Conservation (phyloP, 1,140 invertebrate genomes). For the Zeugodacus cucurbitae region DNA sequence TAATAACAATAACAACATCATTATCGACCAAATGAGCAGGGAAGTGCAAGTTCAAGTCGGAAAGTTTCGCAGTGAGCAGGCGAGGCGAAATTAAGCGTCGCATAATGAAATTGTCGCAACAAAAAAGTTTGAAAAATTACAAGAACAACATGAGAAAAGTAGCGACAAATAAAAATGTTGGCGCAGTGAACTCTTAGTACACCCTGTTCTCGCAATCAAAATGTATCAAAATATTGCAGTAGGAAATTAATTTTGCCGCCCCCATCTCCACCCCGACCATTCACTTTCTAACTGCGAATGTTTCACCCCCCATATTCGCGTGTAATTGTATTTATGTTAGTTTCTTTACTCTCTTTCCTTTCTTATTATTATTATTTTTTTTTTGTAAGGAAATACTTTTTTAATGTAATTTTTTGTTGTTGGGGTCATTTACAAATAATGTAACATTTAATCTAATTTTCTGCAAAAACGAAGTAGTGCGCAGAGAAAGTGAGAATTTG, state of each 20-base stretch:
- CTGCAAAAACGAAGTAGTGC: not conserved
- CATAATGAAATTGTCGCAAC: not conserved
- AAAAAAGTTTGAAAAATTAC: not conserved
- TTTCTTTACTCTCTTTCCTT: not conserved
- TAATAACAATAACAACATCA: conserved; percentile 40
- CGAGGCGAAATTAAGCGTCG: conserved; percentile 30
- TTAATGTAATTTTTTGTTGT: conserved; percentile 15
- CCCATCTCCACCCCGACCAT: not conserved
- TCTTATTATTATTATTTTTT: not conserved
- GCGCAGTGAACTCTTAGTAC: not conserved
- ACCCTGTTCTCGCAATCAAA: not conserved
- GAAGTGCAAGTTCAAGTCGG: not conserved
- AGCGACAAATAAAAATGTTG: not conserved
- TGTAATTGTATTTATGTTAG: not conserved
- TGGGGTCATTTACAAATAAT: not conserved
- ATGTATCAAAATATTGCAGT: not conserved
- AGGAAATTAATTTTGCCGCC: not conserved
- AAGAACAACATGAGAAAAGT: not conserved
- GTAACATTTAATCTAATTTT: conserved; percentile 12
- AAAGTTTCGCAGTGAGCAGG: not conserved
- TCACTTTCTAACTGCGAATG: not conserved
- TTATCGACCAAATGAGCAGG: conserved; percentile 21
- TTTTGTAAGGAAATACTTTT: not conserved
- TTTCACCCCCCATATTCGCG: not conserved
- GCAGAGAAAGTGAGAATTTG: not conserved